phyloP scores from a whole-genome alignment of 92 coral and sea anemone species.

The Umimayanthus kanabou region DNA sequence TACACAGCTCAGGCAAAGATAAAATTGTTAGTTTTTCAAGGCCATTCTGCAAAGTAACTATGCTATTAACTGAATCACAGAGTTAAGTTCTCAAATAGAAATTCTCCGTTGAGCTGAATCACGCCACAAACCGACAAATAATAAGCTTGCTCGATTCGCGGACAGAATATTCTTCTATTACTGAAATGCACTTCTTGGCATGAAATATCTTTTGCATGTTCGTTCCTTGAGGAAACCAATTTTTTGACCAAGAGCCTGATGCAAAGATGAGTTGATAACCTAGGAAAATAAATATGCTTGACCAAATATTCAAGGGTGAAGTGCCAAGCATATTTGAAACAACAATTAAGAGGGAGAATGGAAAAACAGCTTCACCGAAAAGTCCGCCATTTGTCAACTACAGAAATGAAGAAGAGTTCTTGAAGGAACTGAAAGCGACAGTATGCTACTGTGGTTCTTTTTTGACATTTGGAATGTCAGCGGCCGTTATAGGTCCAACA shows the following conservation, averaged over 20 bases:
- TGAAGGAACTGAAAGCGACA: conserved; percentile 77
- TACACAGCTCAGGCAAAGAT: conserved; percentile 5
- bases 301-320: conserved; percentile 94
- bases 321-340: conserved; percentile 90
- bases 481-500: conserved; percentile 95
- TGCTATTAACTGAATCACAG: conserved; percentile 12
- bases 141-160: not conserved
- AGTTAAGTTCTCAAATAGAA: not conserved
- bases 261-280: not conserved
- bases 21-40: conserved; percentile 4
- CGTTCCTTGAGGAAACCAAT: not conserved
- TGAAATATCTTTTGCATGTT: not conserved
- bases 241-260: not conserved
- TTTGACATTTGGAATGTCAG: conserved; percentile 95
- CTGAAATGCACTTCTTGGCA: not conserved
- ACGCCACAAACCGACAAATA: not conserved
- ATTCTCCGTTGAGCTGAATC: not conserved
- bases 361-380: conserved; percentile 54
- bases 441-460: conserved; percentile 95
- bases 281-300: conserved; percentile 61
- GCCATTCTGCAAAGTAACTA: not conserved
- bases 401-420: conserved; percentile 93
- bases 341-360: conserved; percentile 81
- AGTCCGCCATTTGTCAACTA: conserved; percentile 63
- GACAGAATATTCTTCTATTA: not conserved